Conservation (phyloP, 2,888 invertebrate genomes). For the Metalampra italica region DNA sequence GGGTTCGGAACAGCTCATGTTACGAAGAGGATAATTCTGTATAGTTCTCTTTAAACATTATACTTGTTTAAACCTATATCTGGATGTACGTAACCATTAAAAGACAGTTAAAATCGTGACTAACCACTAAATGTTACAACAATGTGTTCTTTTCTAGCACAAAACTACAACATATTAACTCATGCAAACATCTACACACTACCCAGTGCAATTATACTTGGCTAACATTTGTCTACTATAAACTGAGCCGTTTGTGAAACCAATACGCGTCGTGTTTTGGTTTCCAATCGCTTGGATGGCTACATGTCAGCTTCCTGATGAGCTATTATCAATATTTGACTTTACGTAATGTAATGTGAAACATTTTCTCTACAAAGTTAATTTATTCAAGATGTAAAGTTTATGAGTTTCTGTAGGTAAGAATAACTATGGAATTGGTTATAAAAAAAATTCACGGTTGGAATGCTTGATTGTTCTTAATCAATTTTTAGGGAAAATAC, state of each 20-base stretch:
- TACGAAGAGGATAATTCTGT: too few relatives aligned
- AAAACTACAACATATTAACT: not conserved
- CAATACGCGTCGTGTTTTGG: not conserved
- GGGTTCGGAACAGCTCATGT: too few relatives aligned
- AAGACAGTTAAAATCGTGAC: not conserved
- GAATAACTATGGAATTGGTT: too few relatives aligned
- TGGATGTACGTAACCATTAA: not conserved
- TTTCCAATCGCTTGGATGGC: not conserved
- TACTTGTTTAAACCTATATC: too few relatives aligned
- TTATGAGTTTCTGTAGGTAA: too few relatives aligned
- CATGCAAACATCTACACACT: not conserved
- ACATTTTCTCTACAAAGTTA: too few relatives aligned
- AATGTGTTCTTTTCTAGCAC: not conserved
- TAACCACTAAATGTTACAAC: not conserved
- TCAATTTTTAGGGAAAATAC: too few relatives aligned
- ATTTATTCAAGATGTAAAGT: too few relatives aligned
- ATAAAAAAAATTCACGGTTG: not conserved
- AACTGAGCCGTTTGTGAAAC: not conserved
- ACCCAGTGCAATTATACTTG: not conserved
- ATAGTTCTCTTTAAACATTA: too few relatives aligned
- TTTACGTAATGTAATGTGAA: not conserved
- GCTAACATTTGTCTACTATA: not conserved
- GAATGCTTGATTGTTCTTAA: too few relatives aligned
- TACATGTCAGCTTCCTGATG: not conserved
- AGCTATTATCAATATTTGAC: conserved; percentile 1